phyloP scores from a whole-genome alignment of 2,888 invertebrate species.

The Andrena camellia region DNA sequence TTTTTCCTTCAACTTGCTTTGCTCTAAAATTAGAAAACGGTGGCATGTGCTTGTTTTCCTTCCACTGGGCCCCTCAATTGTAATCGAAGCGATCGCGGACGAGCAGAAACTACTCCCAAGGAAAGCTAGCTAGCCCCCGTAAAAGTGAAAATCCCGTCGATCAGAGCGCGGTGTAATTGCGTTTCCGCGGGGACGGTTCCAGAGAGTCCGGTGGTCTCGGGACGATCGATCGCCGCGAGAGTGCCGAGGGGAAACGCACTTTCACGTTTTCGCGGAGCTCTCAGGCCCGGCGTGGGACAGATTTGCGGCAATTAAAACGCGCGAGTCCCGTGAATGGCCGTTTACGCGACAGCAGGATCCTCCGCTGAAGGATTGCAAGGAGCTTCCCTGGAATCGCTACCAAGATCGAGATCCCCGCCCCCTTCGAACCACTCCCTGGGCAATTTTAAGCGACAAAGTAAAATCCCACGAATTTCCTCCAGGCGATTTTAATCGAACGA shows the following conservation, averaged over 20 bases:
- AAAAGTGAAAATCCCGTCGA: no score
- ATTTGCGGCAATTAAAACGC: slow-evolving; percentile 65
- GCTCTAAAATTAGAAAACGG: no score
- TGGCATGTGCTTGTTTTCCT: no score
- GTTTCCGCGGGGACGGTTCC: slow-evolving; percentile 1
- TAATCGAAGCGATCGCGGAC: no score
- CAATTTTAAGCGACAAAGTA: background rate
- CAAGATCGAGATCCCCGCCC: slow-evolving; percentile 65
- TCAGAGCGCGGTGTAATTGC: slow-evolving; percentile 19
- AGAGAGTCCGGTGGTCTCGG: background rate
- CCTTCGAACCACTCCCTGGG: background rate
- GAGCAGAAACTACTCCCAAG: no score
- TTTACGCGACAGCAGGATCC: slow-evolving; percentile 13
- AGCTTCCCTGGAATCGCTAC: slow-evolving; percentile 69
- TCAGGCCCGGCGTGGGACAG: slow-evolving; percentile 48
- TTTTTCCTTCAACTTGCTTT: no score
- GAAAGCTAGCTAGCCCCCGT: no score
- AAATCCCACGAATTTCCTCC: background rate
- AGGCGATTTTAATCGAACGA: background rate
- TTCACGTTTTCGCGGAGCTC: slow-evolving; percentile 45
- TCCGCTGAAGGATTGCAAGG: slow-evolving; percentile 19
- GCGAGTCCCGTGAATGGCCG: slow-evolving; percentile 31
- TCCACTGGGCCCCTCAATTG: no score
- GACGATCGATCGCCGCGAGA: slow-evolving; percentile 48
- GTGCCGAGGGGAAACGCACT: slow-evolving; percentile 42